Conservation (phyloP, 2,888 invertebrate species). For the Artemia sinica region DNA sequence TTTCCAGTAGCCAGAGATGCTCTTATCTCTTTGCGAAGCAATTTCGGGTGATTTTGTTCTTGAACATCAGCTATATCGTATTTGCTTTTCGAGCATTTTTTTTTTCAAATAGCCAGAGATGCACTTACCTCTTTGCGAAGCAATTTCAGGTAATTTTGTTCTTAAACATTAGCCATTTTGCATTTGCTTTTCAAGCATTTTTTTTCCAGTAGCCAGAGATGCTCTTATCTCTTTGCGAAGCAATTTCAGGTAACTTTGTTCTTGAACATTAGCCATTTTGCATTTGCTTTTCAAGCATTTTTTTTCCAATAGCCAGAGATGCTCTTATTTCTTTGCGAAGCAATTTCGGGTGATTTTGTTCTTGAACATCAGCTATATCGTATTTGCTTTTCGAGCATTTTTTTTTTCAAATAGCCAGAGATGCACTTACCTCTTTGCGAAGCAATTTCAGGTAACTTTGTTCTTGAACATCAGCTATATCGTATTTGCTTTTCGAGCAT, state of each 20-base stretch:
- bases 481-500: too few relatives aligned
- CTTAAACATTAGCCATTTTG: too few relatives aligned
- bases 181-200: too few relatives aligned
- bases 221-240: constrained; percentile 31
- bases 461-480: too few relatives aligned
- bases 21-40: constrained; percentile 30
- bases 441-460: constrained; percentile 28
- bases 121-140: constrained; percentile 31
- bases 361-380: too few relatives aligned
- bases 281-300: too few relatives aligned
- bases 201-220: constrained; percentile 31
- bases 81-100: too few relatives aligned
- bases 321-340: constrained; percentile 31
- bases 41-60: constrained; percentile 27
- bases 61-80: too few relatives aligned
- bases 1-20: constrained; percentile 32
- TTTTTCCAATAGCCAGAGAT: constrained; percentile 31
- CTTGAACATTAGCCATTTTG: too few relatives aligned
- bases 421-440: constrained; percentile 32
- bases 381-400: too few relatives aligned
- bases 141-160: constrained; percentile 28
- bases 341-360: constrained; percentile 28
- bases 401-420: constrained; percentile 30
- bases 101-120: constrained; percentile 31
- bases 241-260: constrained; percentile 28